Evolutionary conservation across 1,140 invertebrate genomes (phyloP), one percentile per base, ranked within the genome.

Genomic region (Lepidostoma basale): DNA sequence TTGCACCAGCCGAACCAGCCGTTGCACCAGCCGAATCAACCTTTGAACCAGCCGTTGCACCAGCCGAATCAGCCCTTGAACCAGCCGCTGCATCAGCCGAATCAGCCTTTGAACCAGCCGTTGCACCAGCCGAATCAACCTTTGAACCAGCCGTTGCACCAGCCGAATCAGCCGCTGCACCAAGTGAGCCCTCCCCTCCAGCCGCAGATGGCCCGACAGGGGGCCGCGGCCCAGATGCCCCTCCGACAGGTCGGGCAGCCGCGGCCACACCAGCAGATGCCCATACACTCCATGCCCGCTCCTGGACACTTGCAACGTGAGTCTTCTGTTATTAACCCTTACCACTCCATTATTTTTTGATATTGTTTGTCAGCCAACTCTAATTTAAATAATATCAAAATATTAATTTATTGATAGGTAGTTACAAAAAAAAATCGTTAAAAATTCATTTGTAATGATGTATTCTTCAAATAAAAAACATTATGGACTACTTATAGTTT

Each of bases 71-170:
- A 54, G 9, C 54, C 68, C 10, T 49, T 65, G 25, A 58, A 68
- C 36, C 62, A 65, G 18, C 69, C 69, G 0, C 9, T 63, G 5
- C 69, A 67, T 30, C 64, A 67, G 42, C 28, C 64, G n/a, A 63
- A 40, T 25, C 52, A 54, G 9, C 54, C 68, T 5, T 49, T 65
- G n/a, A 63, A 40, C 16, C 52, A 54, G 9, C 54, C 68, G 6
- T 49, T 65, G 25, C 67, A 68, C 36, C 62, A 65, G 54, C 9
- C 28, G 1, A 54, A n/a, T n/a, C n/a, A n/a, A n/a, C n/a, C n/a
- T n/a, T n/a, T n/a, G n/a, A n/a, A 40, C 16, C 52, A 54, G 9
- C 54, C 68, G 6, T 49, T 65, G 25, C 67, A 68, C 36, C 62
- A 65, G 54, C 9, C 28, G 1, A 54, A n/a, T n/a, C n/a, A n/a